phyloP scores from a whole-genome alignment of 2,797 vertebrate genomes.

The Neoniphon sammara region DNA sequence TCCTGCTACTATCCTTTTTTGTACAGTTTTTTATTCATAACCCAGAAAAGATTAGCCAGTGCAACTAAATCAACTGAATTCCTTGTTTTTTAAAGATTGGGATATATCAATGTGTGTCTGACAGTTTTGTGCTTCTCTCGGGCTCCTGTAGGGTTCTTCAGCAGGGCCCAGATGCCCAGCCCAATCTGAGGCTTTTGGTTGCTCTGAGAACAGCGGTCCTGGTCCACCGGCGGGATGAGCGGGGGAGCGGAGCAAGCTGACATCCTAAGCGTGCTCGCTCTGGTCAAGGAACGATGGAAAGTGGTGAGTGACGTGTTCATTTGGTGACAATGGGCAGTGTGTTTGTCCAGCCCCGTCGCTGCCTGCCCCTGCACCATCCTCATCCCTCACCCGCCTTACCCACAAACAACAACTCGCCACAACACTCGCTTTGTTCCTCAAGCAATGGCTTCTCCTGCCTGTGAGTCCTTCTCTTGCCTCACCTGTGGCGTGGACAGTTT shows the following conservation, averaged over 20 bases:
- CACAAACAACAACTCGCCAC: slow-evolving; percentile 36
- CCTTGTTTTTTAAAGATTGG: neutral
- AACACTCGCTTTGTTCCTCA: slow-evolving; percentile 53
- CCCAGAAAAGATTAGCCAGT: neutral
- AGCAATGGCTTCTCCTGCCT: slow-evolving; percentile 19
- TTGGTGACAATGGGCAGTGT: slow-evolving; percentile 54
- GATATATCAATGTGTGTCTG: neutral
- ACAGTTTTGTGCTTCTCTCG: slow-evolving; percentile 30
- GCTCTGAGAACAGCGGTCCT: slow-evolving; percentile 69
- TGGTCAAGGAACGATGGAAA: slow-evolving; percentile 99
- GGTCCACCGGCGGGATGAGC: slow-evolving; percentile 88
- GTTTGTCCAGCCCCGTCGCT: slow-evolving; percentile 52
- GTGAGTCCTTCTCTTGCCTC: slow-evolving; percentile 4
- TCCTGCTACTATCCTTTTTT: neutral
- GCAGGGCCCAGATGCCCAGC: slow-evolving; percentile 72
- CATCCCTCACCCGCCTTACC: neutral
- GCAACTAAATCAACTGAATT: neutral
- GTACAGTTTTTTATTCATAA: no score
- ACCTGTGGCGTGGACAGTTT: slow-evolving; percentile 62
- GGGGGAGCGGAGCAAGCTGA: slow-evolving; percentile 94
- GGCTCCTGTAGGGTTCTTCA: slow-evolving; percentile 56
- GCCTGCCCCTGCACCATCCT: slow-evolving; percentile 48
- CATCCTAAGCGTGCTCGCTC: slow-evolving; percentile 92
- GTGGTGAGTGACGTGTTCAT: slow-evolving; percentile 87
- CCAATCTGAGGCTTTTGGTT: slow-evolving; percentile 58